Percentiles rank a stretch among this genome's conserved stretches.
phyloP scores from a whole-genome alignment of 2,113 vertebrate genomes.

The Brienomyrus longianalis region DNA sequence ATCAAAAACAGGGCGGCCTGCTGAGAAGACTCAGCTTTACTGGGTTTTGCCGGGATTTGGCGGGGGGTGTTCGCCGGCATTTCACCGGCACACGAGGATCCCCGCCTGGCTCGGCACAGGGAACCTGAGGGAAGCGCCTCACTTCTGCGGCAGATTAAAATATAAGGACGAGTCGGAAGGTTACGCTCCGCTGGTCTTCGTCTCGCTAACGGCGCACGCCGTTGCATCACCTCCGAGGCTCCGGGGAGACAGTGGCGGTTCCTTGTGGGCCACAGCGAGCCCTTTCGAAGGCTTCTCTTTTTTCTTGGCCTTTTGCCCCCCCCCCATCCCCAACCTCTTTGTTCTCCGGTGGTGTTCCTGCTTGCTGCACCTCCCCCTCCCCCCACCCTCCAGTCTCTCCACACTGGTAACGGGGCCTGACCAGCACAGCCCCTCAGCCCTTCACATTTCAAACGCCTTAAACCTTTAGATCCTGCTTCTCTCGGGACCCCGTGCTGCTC shows the following conservation, averaged over 20 bases:
- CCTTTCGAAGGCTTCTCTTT: neutral
- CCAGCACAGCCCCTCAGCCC: neutral
- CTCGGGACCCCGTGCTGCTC: neutral
- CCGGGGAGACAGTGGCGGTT: neutral
- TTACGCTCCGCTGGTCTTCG: neutral
- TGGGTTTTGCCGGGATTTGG: neutral
- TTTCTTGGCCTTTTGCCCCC: neutral
- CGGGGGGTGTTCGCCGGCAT: neutral
- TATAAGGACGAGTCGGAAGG: neutral
- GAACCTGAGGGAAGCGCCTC: neutral
- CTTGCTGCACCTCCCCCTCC: neutral
- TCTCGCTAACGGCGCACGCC: neutral
- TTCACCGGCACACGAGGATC: neutral
- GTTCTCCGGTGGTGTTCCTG: neutral
- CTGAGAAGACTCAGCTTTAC: neutral
- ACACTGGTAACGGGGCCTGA: neutral
- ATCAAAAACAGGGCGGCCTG: neutral
- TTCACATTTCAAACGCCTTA: slow-evolving; percentile 3
- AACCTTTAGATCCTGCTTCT: neutral
- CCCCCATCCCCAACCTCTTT: neutral
- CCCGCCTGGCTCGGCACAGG: neutral
- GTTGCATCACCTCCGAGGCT: neutral
- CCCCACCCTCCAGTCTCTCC: neutral
- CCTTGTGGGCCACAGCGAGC: neutral
- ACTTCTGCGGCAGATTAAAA: neutral